Percentiles rank a stretch among this genome's conserved stretches.
Evolutionary conservation across 2,113 vertebrate species (phyloP).

Genomic region (Uria aalge): DNA sequence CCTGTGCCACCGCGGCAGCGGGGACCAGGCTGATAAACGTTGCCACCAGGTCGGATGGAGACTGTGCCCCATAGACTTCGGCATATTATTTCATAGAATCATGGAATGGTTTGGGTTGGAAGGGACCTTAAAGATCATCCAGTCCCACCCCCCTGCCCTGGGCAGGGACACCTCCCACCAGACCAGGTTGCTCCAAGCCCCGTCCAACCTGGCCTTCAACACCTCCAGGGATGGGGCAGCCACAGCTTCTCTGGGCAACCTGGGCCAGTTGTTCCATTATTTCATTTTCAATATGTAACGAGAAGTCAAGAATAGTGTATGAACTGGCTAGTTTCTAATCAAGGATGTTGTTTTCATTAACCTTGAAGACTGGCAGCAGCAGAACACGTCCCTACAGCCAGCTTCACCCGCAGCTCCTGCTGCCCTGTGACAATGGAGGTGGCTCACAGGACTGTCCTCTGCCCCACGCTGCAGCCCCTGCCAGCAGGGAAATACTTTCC

Average conservation of each 20-base stretch:
- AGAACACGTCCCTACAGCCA: neutral
- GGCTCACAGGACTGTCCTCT: neutral
- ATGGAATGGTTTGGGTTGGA: neutral
- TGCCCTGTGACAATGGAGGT: neutral
- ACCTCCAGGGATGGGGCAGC: neutral
- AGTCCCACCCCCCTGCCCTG: neutral
- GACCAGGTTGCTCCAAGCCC: neutral
- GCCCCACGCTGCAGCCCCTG: neutral
- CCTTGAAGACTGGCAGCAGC: neutral
- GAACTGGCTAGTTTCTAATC: neutral
- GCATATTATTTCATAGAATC: fast-evolving
- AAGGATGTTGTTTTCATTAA: neutral
- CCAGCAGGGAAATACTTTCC: neutral
- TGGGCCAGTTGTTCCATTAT: neutral
- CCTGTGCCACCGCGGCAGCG: too few species aligned
- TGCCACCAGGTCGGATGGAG: neutral
- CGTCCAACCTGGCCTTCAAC: neutral
- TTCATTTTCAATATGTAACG: neutral
- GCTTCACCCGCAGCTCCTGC: neutral
- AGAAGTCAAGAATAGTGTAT: fast-evolving
- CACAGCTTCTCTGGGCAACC: neutral
- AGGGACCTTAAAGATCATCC: neutral
- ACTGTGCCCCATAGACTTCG: neutral
- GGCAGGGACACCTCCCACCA: neutral
- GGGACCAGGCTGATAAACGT: neutral